Base-by-base conservation (phyloP, 2,797 vertebrate species). In the Platyrinchus mystaceus region DNA sequence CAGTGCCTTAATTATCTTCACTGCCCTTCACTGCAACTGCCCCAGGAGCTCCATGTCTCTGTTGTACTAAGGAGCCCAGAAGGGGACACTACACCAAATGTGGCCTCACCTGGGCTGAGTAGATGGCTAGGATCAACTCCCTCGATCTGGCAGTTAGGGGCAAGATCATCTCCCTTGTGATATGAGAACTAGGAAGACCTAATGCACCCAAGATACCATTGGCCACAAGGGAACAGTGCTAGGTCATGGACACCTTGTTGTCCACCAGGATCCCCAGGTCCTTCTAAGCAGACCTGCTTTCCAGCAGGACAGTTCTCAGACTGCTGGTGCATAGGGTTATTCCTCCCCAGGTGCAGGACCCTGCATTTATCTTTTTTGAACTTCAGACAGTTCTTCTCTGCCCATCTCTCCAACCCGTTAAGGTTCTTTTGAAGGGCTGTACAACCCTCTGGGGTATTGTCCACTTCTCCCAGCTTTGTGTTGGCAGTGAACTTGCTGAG, bases 171-270 rank as follows among this genome's bases (percentile, higher is more conserved):
- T 68, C 34, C 4, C 12, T 27, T 3, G 5, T 3, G 1, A 67
- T 36, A 9, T 80, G 64, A 44, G 24, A 34, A 17, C 43, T 32
- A 63, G 39, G 30, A 44, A 22, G 21, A 43, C 17, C 9, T 32
- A 70, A 27, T 1, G 12, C 37, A 52, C 7, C 1, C 0, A 32
- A 22, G 37, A 43, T 9, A 20, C 10, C 37, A 30, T 3, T 43
- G 32, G 9, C 7, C 56, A 52, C 26, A 60, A 32, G 13, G 37
- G 6, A n/a, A 36, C 46, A 44, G 17, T 52, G 46, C 32, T 62
- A 24, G 6, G 17, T 82, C 46, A 5, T 14, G 21, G 27, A 52
- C 27, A 70, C 27, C 10, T 52, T 32, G 46, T 14, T 24, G 16
- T 69, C 19, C 24, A 11, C 28, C 43, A 68, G 53, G 24, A 58